Conservation (phyloP, 2,113 vertebrate genomes). For the Columbina picui region DNA sequence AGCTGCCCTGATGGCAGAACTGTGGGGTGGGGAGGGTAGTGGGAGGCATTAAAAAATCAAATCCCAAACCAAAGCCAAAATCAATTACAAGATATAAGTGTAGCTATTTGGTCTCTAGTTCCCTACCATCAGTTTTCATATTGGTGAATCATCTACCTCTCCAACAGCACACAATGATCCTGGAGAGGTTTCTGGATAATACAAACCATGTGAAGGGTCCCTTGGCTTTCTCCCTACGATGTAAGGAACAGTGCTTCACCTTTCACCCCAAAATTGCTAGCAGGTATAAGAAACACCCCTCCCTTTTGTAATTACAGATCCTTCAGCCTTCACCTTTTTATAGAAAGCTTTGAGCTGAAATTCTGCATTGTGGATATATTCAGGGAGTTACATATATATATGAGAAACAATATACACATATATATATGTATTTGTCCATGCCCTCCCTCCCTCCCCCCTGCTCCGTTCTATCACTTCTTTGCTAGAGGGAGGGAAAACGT, state of each 20-base stretch:
- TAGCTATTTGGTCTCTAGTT: slow-evolving; percentile 33
- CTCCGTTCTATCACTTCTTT: slow-evolving; percentile 6
- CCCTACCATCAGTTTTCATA: slow-evolving; percentile 13
- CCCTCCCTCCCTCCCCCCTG: not conserved
- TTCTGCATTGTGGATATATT: not conserved
- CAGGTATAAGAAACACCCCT: not conserved
- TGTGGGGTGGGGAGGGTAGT: not conserved
- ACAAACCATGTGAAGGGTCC: not conserved
- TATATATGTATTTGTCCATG: not conserved
- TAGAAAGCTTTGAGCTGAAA: not conserved
- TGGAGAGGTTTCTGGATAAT: slow-evolving; percentile 20
- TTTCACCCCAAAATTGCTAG: not conserved
- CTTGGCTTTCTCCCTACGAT: not conserved
- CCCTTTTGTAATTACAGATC: not conserved
- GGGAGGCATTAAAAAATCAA: not conserved
- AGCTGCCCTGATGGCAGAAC: not conserved
- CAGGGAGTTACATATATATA: not conserved
- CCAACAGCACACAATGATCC: slow-evolving; percentile 11
- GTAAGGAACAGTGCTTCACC: slow-evolving; percentile 12
- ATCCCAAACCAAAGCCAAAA: slow-evolving; percentile 37
- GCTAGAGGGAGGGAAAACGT: not conserved
- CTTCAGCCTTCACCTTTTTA: not conserved
- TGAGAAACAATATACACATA: not conserved
- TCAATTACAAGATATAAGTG: slow-evolving; percentile 31
- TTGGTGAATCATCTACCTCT: slow-evolving; percentile 19